Evolutionary conservation across 1,140 invertebrate genomes (phyloP).

Genomic region (Pseudobourletiella spinata): DNA sequence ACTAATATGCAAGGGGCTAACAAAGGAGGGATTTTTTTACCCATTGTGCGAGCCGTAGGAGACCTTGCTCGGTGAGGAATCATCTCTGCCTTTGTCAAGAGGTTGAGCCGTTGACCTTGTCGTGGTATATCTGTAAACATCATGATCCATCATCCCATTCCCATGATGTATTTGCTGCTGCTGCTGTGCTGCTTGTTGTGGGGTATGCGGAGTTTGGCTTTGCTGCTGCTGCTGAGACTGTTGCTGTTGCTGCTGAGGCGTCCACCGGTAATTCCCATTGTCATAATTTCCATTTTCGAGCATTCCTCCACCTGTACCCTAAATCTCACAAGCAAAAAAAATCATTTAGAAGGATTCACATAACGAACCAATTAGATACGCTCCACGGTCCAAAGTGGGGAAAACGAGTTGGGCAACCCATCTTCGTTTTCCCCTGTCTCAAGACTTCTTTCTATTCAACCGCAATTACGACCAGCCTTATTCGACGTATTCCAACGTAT

Average conservation of each 20-base stretch:
- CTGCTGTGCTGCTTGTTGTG: background rate
- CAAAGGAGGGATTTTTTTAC: background rate
- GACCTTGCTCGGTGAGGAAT: slow-evolving; percentile 34
- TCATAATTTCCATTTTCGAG: slow-evolving; percentile 4
- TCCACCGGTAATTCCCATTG: slow-evolving; percentile 8
- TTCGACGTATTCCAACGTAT: no score
- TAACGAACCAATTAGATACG: background rate
- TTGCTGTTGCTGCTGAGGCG: background rate
- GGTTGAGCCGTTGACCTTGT: background rate
- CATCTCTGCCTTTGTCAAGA: background rate
- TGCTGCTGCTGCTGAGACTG: background rate
- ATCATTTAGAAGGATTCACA: background rate
- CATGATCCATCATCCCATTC: slow-evolving; percentile 5
- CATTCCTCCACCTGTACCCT: background rate
- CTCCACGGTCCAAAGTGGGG: no score
- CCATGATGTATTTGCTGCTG: background rate
- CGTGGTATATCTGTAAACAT: slow-evolving; percentile 5
- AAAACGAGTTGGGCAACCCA: no score
- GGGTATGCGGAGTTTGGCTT: background rate
- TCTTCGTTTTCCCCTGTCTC: no score
- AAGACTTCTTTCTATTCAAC: no score
- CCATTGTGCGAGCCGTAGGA: slow-evolving; percentile 36
- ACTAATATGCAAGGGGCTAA: no score
- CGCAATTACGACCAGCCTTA: no score
- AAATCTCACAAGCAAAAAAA: background rate